A percentile compares a stretch with the other conserved stretches of the same genome.
phyloP scores from a whole-genome alignment of 2,113 vertebrate genomes.

The Pteropus alecto region DNA sequence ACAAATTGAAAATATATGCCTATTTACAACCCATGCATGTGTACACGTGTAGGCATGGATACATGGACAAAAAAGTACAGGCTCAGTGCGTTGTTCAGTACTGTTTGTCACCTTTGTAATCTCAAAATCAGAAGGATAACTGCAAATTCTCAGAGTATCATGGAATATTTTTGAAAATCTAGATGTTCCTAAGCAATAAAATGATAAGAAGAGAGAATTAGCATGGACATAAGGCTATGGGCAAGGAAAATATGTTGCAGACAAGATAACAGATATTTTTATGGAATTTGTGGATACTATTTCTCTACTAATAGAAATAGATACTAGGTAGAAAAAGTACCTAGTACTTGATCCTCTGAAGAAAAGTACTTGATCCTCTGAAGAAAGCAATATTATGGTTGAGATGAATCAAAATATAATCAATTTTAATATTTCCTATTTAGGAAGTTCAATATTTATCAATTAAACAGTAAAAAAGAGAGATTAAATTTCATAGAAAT shows the following conservation, averaged over 20 bases:
- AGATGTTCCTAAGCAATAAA: background rate
- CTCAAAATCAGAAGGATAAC: background rate
- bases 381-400: slow-evolving; percentile 29
- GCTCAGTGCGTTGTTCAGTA: background rate
- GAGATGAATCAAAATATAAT: slow-evolving; percentile 36
- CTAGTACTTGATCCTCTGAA: slow-evolving; percentile 21
- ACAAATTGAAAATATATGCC: background rate
- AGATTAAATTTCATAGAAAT: slow-evolving; percentile 39
- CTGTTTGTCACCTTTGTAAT: background rate
- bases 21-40: background rate
- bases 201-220: background rate
- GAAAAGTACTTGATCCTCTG: slow-evolving; percentile 36
- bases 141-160: background rate
- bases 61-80: background rate
- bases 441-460: slow-evolving; percentile 47
- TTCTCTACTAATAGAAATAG: slow-evolving; percentile 17
- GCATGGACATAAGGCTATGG: background rate
- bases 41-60: background rate
- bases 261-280: background rate
- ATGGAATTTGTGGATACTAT: background rate
- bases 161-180: background rate
- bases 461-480: slow-evolving; percentile 45
- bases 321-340: background rate
- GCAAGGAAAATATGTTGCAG: background rate
- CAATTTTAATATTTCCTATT: slow-evolving; percentile 53